Conservation (phyloP, 2,113 vertebrate genomes). For the Ictidomys tridecemlineatus region DNA sequence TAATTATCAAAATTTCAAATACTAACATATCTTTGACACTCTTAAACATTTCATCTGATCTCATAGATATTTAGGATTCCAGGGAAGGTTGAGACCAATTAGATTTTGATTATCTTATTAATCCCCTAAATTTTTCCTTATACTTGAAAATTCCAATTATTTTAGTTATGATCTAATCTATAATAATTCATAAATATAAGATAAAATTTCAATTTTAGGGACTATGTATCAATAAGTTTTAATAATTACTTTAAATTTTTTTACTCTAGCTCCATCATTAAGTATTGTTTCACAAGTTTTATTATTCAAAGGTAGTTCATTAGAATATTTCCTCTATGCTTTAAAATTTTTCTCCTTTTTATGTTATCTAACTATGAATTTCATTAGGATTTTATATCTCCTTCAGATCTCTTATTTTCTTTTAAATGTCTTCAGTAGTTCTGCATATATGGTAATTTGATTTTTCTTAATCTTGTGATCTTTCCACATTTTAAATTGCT, state of each 20-base stretch:
- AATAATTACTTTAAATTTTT: background rate
- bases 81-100: background rate
- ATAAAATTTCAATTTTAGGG: background rate
- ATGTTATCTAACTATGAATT: background rate
- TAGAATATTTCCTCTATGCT: background rate
- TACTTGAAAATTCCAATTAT: background rate
- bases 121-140: background rate
- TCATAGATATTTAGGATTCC: background rate
- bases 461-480: background rate
- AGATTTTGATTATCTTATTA: background rate
- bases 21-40: background rate
- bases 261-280: background rate
- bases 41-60: background rate
- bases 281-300: background rate
- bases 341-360: background rate
- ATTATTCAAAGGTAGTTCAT: background rate
- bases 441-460: background rate
- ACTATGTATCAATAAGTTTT: background rate
- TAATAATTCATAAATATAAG: background rate
- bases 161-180: background rate
- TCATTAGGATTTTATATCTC: background rate
- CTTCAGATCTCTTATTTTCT: background rate
- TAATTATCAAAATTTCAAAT: background rate
- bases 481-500: slow-evolving; percentile 13
- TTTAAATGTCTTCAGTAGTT: background rate